These are phyloP conservation scores for Neuroterus valhalla DNA, from an alignment of 1,140 invertebrate genomes.

Conservation along the genomic window DNA sequence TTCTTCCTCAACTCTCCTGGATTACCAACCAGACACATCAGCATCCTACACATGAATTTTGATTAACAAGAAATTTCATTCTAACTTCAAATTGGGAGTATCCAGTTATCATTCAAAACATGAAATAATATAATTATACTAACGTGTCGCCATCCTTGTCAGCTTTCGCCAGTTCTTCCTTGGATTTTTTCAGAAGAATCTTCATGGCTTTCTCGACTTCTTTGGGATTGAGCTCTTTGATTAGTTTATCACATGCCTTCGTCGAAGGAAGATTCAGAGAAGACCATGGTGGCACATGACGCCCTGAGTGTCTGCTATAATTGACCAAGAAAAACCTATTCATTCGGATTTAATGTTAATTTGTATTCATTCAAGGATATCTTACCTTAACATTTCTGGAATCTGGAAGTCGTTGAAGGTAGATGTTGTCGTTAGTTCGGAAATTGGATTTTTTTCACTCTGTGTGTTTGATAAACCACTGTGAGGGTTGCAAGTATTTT, in stretches of 20 bases:
- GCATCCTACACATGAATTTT: slow-evolving; percentile 43
- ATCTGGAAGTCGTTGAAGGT: slow-evolving; percentile 55
- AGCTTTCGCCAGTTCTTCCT: slow-evolving; percentile 41
- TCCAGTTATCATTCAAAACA: neutral
- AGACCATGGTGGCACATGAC: slow-evolving; percentile 52
- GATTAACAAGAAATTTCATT: neutral
- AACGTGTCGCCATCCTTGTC: slow-evolving; percentile 67
- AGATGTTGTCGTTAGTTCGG: slow-evolving; percentile 16
- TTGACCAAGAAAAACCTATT: slow-evolving; percentile 38
- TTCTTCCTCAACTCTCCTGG: slow-evolving; percentile 55
- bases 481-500: slow-evolving; percentile 4
- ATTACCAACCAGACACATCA: slow-evolving; percentile 63
- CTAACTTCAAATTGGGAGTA: neutral
- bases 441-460: slow-evolving; percentile 2
- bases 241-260: slow-evolving; percentile 56
- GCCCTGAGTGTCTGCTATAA: slow-evolving; percentile 39
- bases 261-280: slow-evolving; percentile 60
- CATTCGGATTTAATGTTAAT: slow-evolving; percentile 22
- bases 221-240: slow-evolving; percentile 52
- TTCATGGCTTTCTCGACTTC: slow-evolving; percentile 63
- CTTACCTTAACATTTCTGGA: slow-evolving; percentile 48
- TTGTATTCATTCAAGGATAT: neutral
- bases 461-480: neutral
- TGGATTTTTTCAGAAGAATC: slow-evolving; percentile 54
- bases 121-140: slow-evolving; percentile 36